Base-by-base conservation (phyloP, 92 coral and sea anemone genomes). In the Metridium senile region DNA sequence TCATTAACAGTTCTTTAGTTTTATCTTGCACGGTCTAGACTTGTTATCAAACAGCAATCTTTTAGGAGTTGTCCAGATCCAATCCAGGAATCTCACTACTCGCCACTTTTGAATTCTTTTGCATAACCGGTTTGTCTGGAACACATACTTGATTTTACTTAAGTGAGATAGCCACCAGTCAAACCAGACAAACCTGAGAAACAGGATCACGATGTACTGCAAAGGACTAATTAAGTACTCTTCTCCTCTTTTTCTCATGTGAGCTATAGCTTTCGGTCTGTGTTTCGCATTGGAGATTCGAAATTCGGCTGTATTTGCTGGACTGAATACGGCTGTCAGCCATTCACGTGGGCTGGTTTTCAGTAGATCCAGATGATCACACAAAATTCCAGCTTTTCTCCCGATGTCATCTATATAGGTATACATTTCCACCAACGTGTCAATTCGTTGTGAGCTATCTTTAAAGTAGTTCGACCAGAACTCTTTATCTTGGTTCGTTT, bases 21-120 rank as follows among this genome's bases (percentile, higher is more conserved):
- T 39, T 54, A 13, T 54, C 59, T 63, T 63, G 10, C n/a, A 28
- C 1, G 90, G 68, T 58, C 94, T 82, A 9, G 89, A 78, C 63
- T 77, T 86, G 49, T 71, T 86, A 47, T 90, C 94, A 80, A 90
- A 90, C 26, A 90, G 76, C 91, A 79, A 90, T 75, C 91, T 64
- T 74, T 90, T 90, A 22, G 94, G 94, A 11, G 89, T 52, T 69
- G 88, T 81, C 94, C 94, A 90, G 32, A 68, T 72, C 91, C 91
- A 90, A 64, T 90, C 90, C 13, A 87, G 35, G 64, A 84, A 66
- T 32, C 74, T 82, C 20, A 90, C 62, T 25, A 74, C 62, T 20
- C 70, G 66, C 47, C 62, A 71, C 26, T 80, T 87, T 27, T 87
- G 72, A 34, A 86, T 66, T 29, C 8, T 54, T 65, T 76, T 90